Evolutionary conservation across 2,797 vertebrate species (phyloP), one percentile per base, ranked within the genome.

Genomic region (Darevskia mixta): DNA sequence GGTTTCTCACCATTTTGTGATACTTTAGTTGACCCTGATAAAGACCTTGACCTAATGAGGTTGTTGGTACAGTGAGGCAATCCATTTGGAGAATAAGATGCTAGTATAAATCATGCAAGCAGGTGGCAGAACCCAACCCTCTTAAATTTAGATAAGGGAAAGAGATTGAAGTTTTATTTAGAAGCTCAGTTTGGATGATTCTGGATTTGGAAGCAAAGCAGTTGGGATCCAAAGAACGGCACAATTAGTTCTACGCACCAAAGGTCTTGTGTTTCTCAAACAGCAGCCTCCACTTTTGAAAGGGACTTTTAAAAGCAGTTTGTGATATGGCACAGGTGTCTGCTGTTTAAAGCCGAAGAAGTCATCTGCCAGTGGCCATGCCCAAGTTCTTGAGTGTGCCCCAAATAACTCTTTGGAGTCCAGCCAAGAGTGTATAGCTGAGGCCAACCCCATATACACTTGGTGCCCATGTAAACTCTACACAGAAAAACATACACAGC

Each of bases 91-190:
- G 27, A 87, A 90, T 58, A 69, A 79, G 80, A 84, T 0, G 1
- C 86, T 86, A 35, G 35, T 35, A 79, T 76, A 87, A 85, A 76
- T 58, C 61, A 15, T 81, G 85, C 86, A 73, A 79, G 66, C 38
- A 35, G 1, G 69, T 43, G 3, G 15, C 82, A 49, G 32, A 85
- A 88, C 27, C 49, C 86, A 86, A 61, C 8, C 43, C 83, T 83
- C 27, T 67, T 11, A 55, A 45, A 81, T 90, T n/a, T 0, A 79
- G 45, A 86, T 86, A 88, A 89, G 0, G 49, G 27, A 80, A 82
- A 75, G 32, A 82, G 82, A 86, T 49, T 85, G 66, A 86, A 67
- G n/a, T 79, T 85, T 67, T 4, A 66, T 82, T 27, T 23, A 49
- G 61, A 67, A 55, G 23, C 35, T 81, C 9, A 85, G 86, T 82